Percentiles rank a stretch among this genome's conserved stretches.
Conservation (phyloP, 1,140 invertebrate species). For the Drosophila repletoides region DNA sequence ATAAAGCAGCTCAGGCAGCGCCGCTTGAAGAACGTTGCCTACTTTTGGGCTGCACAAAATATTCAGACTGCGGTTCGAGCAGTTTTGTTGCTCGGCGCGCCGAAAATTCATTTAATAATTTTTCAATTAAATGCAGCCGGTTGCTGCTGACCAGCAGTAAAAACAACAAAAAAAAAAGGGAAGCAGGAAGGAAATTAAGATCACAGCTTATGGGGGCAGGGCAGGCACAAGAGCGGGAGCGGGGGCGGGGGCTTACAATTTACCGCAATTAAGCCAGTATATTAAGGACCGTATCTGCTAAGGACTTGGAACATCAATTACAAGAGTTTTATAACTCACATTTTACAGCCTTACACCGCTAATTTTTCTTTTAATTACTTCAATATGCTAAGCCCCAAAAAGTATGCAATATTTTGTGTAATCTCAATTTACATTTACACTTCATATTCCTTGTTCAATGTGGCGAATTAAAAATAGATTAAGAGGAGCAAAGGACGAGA, state of each 20-base stretch:
- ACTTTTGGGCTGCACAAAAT: slow-evolving; percentile 51
- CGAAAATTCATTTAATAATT: slow-evolving; percentile 77
- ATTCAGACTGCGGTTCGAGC: slow-evolving; percentile 18
- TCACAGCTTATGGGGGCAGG: slow-evolving; percentile 19
- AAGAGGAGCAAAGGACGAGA: no score
- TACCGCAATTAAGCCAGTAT: slow-evolving; percentile 44
- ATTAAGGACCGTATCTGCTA: not conserved
- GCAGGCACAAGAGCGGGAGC: no score
- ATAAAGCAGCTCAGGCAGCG: not conserved
- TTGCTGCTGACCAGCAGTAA: slow-evolving; percentile 42
- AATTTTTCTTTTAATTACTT: no score
- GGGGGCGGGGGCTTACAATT: slow-evolving; percentile 31
- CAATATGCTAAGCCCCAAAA: no score
- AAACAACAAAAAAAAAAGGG: not conserved
- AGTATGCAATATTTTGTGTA: no score
- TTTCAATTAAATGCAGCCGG: slow-evolving; percentile 77
- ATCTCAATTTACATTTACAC: no score
- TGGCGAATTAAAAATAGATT: no score
- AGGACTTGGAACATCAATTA: slow-evolving; percentile 17
- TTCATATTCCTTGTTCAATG: no score
- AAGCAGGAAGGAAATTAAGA: slow-evolving; percentile 22
- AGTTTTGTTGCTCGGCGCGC: slow-evolving; percentile 17
- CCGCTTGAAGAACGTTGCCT: slow-evolving; percentile 41
- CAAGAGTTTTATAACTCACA: not conserved
- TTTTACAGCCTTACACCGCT: not conserved